Percentiles rank a stretch among this genome's conserved stretches.
Conservation (phyloP, 1,140 invertebrate genomes). For the Oncopodura yosiiana region DNA sequence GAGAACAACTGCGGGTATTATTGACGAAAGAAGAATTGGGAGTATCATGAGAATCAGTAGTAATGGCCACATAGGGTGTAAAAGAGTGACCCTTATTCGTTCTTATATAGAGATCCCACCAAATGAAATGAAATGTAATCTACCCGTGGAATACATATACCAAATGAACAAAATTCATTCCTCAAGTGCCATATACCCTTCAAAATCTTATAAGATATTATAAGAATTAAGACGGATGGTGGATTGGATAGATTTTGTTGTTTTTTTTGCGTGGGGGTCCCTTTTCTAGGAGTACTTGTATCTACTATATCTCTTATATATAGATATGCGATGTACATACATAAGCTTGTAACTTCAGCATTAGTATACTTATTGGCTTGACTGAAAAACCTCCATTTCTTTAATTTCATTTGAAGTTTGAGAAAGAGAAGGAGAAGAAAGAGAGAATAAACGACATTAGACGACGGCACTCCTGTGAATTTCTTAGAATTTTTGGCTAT, state of each 20-base stretch:
- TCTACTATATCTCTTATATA: neutral
- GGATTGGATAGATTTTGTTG: neutral
- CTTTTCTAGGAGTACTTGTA: constrained; percentile 7
- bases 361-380: too few relatives aligned
- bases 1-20: neutral
- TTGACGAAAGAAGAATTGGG: neutral
- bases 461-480: constrained; percentile 32
- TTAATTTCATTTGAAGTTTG: too few relatives aligned
- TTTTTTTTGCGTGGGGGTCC: constrained; percentile 33
- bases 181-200: too few relatives aligned
- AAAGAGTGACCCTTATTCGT: constrained; percentile 29
- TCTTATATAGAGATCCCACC: neutral
- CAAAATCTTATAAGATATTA: too few relatives aligned
- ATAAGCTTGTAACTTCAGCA: too few relatives aligned
- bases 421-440: neutral
- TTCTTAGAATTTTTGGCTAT: constrained; percentile 35
- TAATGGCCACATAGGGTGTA: constrained; percentile 33
- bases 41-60: constrained; percentile 21
- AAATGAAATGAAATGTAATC: constrained; percentile 35
- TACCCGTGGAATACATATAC: constrained; percentile 14
- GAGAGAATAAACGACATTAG: neutral
- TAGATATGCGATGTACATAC: neutral
- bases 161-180: too few relatives aligned
- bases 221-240: neutral
- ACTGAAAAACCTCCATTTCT: too few relatives aligned